Percentiles rank a stretch among this genome's conserved stretches.
These are phyloP conservation scores for Sebastes flavidus DNA, from an alignment of 2,797 vertebrate genomes.

Conservation along the genomic window DNA sequence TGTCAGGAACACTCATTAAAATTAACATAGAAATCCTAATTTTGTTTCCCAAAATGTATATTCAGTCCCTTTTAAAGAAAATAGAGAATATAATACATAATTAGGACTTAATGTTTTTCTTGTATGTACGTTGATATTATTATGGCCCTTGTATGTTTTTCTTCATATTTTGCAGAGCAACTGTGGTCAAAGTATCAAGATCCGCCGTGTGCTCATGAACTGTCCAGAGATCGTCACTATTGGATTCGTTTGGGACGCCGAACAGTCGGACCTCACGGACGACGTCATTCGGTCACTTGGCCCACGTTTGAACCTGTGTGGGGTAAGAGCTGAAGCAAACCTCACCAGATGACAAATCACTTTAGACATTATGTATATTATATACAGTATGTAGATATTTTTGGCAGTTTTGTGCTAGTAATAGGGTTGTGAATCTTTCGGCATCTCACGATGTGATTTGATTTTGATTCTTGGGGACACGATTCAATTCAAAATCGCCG, in stretches of 20 bases:
- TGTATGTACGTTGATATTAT: background rate
- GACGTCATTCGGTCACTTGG: slow-evolving; percentile 92
- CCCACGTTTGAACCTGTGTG: slow-evolving; percentile 91
- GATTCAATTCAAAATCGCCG: background rate
- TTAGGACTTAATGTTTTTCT: background rate
- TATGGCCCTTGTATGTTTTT: background rate
- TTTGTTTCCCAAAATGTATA: background rate
- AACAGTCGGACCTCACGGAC: slow-evolving; percentile 95
- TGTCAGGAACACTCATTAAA: background rate
- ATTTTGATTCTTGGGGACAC: no score
- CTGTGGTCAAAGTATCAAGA: slow-evolving; percentile 97
- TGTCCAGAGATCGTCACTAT: slow-evolving; percentile 98
- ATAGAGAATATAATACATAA: background rate
- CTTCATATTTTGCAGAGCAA: slow-evolving; percentile 85
- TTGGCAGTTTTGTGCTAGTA: background rate
- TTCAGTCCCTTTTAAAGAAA: background rate
- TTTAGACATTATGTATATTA: background rate
- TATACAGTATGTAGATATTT: background rate
- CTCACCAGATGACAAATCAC: background rate
- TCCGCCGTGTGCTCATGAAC: slow-evolving; percentile 96
- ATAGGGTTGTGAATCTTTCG: background rate
- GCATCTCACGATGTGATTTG: background rate
- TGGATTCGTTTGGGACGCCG: slow-evolving; percentile 96
- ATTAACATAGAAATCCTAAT: background rate
- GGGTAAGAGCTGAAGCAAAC: slow-evolving; percentile 80